These are phyloP conservation scores for Chloropsis hardwickii DNA, from an alignment of 2,113 vertebrate species.

Conservation along the genomic window DNA sequence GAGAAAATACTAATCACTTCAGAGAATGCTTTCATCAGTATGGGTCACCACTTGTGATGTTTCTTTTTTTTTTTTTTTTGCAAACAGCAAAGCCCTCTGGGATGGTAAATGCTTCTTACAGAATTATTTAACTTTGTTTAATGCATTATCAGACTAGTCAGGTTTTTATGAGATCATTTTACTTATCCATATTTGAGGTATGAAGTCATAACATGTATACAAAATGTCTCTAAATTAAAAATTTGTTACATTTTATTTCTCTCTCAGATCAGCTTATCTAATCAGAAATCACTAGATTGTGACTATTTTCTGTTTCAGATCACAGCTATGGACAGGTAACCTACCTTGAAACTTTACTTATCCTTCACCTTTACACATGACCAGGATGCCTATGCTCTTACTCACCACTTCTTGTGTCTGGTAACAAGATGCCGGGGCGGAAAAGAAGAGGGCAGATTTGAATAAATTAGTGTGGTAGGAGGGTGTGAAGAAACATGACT, in stretches of 20 bases:
- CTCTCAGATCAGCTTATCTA: background rate
- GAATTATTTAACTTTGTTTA: background rate
- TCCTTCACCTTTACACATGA: background rate
- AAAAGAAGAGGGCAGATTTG: background rate
- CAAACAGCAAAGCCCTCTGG: background rate
- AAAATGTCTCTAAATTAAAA: background rate
- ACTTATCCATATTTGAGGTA: background rate
- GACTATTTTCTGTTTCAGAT: background rate
- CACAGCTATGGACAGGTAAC: background rate
- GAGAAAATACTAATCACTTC: background rate
- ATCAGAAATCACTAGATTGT: background rate
- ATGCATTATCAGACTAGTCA: background rate
- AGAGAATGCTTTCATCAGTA: background rate
- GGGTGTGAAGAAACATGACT: background rate
- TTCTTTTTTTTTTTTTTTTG: background rate
- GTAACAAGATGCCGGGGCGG: background rate
- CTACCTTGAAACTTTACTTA: background rate
- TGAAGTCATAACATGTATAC: background rate
- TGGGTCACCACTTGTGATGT: background rate
- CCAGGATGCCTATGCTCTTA: background rate
- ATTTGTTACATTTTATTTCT: background rate
- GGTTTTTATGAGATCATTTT: background rate
- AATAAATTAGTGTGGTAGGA: background rate
- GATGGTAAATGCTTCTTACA: background rate
- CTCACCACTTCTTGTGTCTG: background rate